Percentiles rank a stretch among this genome's conserved stretches.
Conservation (phyloP, 2,888 invertebrate species). For the Selenia dentaria region DNA sequence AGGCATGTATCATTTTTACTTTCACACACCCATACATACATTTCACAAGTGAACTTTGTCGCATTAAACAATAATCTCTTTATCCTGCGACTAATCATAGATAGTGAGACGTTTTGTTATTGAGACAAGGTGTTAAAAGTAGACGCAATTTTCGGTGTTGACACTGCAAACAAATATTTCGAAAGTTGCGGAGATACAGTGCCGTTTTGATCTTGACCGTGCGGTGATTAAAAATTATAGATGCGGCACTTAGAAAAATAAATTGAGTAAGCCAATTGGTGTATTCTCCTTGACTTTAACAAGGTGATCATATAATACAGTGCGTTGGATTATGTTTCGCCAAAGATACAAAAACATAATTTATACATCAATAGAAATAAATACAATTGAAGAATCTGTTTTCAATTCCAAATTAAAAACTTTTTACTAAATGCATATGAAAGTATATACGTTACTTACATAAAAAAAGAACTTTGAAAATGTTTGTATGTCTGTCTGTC, state of each 20-base stretch:
- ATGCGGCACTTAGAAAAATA: conserved; percentile 10
- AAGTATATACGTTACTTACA: too few relatives aligned
- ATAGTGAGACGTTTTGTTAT: neutral
- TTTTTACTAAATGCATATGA: too few relatives aligned
- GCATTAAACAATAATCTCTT: neutral
- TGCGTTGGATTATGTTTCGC: too few relatives aligned
- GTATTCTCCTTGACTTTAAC: too few relatives aligned
- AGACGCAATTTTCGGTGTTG: neutral
- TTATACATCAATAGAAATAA: too few relatives aligned
- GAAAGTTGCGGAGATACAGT: conserved; percentile 29
- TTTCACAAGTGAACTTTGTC: conserved; percentile 4
- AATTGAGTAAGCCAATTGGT: too few relatives aligned
- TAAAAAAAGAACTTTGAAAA: too few relatives aligned
- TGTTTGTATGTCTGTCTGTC: too few relatives aligned
- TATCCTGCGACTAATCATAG: neutral
- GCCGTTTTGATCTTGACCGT: conserved; percentile 32
- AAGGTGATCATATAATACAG: too few relatives aligned
- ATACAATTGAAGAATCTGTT: too few relatives aligned
- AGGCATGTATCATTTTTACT: conserved; percentile 32
- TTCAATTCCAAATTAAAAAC: too few relatives aligned
- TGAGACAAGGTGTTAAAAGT: conserved; percentile 8
- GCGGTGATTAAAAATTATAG: conserved; percentile 13
- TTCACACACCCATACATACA: conserved; percentile 9
- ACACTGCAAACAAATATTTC: conserved; percentile 26
- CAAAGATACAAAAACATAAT: too few relatives aligned